Evolutionary conservation across 2,797 vertebrate genomes (phyloP).

Genomic region (Acrocephalus scirpaceus): DNA sequence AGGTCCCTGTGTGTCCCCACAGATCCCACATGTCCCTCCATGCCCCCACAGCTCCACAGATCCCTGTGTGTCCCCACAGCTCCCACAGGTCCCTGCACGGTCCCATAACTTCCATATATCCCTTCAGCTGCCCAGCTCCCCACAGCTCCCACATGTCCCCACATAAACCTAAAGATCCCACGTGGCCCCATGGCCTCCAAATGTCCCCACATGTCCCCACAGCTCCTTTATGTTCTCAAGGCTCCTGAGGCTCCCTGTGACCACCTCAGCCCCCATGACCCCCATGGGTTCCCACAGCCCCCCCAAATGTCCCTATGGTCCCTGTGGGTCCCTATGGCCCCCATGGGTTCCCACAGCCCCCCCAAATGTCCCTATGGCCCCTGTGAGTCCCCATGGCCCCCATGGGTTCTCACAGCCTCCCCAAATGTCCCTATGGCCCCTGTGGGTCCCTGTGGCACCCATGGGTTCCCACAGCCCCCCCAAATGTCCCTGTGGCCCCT

Average conservation of each 20-base stretch:
- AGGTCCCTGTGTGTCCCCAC: rapidly evolving
- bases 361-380: background rate
- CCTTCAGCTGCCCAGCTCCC: background rate
- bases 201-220: background rate
- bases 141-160: background rate
- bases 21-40: too few relatives aligned
- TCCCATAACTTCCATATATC: background rate
- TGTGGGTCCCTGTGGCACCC: too few relatives aligned
- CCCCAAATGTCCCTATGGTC: background rate
- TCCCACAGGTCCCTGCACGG: background rate
- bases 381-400: too few relatives aligned
- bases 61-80: too few relatives aligned
- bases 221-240: background rate
- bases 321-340: too few relatives aligned
- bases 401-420: too few relatives aligned
- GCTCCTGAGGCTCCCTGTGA: too few relatives aligned
- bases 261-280: background rate
- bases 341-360: too few relatives aligned
- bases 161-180: background rate
- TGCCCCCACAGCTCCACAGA: too few relatives aligned
- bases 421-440: too few relatives aligned
- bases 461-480: background rate
- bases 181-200: rapidly evolving
- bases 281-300: background rate
- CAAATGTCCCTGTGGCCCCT: background rate